phyloP scores from a whole-genome alignment of 2,113 vertebrate genomes.

The Salminus brasiliensis region DNA sequence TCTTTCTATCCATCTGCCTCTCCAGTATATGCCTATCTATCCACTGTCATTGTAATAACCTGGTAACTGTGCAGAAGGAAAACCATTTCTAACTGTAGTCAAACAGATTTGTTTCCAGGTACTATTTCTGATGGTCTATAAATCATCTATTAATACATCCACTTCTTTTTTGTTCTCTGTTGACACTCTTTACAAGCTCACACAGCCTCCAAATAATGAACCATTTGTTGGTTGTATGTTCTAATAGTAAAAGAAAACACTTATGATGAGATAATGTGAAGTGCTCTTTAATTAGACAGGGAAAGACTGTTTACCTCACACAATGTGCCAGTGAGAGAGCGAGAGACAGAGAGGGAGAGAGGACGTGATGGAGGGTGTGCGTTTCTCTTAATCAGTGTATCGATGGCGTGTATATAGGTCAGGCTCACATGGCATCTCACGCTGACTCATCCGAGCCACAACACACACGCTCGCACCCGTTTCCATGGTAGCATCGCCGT shows the following conservation, averaged over 20 bases:
- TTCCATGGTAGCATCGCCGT: conserved; percentile 46
- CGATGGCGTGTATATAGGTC: conserved; percentile 43
- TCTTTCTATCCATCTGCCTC: too few relatives aligned
- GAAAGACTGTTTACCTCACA: not conserved
- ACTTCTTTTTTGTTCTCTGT: too few relatives aligned
- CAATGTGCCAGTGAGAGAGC: not conserved
- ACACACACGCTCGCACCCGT: conserved; percentile 1
- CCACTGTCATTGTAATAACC: too few relatives aligned
- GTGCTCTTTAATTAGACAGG: not conserved
- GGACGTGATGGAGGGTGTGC: not conserved
- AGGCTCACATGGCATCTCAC: conserved; percentile 36
- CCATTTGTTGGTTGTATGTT: not conserved
- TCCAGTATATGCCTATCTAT: too few relatives aligned
- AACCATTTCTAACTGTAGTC: too few relatives aligned
- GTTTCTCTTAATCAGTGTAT: conserved; percentile 11
- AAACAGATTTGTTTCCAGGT: too few relatives aligned
- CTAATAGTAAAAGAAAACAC: not conserved
- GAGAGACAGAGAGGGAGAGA: not conserved
- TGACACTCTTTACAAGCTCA: not conserved
- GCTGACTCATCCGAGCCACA: conserved; percentile 42
- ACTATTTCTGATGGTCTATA: too few relatives aligned
- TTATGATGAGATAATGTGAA: not conserved
- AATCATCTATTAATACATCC: too few relatives aligned
- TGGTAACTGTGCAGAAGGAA: too few relatives aligned
- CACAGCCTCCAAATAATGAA: not conserved